Evolutionary conservation across 1,140 invertebrate species (phyloP).

Genomic region (Tribolium madens): DNA sequence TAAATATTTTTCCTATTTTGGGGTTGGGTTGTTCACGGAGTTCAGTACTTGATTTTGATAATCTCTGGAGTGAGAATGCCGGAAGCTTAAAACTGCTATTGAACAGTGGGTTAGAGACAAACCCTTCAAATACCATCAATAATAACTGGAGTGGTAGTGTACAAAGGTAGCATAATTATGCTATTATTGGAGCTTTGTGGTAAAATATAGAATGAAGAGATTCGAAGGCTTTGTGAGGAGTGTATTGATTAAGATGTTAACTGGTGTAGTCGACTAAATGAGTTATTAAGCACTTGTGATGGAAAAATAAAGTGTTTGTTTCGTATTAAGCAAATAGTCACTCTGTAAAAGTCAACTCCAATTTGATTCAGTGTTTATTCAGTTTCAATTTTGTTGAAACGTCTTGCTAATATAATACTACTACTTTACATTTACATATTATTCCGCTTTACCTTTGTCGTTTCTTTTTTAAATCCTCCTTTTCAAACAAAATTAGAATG

Average conservation of each 20-base stretch:
- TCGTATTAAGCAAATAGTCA: background rate
- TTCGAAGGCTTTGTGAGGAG: too few relatives aligned
- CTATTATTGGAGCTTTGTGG: background rate
- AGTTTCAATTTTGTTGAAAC: conserved; percentile 41
- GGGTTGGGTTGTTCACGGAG: background rate
- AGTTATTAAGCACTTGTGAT: too few relatives aligned
- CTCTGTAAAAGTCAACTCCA: conserved; percentile 35
- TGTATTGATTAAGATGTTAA: too few relatives aligned
- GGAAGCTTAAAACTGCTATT: too few relatives aligned
- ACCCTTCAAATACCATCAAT: too few relatives aligned
- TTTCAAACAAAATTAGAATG: conserved; percentile 38
- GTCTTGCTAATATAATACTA: conserved; percentile 43
- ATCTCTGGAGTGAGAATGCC: too few relatives aligned
- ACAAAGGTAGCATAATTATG: background rate
- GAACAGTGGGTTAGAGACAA: too few relatives aligned
- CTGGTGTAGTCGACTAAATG: too few relatives aligned
- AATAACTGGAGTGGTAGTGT: background rate
- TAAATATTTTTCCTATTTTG: conserved; percentile 53
- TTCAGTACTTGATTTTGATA: background rate
- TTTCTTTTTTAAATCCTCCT: conserved; percentile 37
- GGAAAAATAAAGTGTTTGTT: too few relatives aligned
- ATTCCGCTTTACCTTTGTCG: conserved; percentile 41
- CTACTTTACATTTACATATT: conserved; percentile 43
- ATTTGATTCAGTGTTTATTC: conserved; percentile 30
- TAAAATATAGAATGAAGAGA: background rate